These are phyloP conservation scores for Phalanger gymnotis DNA, from an alignment of 2,797 vertebrate species.

Conservation along the genomic window DNA sequence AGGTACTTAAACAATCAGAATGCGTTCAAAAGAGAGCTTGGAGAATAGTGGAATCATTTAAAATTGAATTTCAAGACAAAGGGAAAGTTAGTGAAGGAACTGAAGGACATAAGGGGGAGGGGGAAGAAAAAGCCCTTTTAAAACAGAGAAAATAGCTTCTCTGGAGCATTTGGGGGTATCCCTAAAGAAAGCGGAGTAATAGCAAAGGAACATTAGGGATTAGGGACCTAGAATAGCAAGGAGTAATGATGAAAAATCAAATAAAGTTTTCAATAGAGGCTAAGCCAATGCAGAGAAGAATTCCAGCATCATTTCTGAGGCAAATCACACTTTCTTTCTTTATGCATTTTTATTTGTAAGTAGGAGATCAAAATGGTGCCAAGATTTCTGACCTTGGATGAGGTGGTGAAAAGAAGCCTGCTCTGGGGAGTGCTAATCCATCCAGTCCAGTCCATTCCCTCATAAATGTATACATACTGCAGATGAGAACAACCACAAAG, in stretches of 20 bases:
- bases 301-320: slow-evolving; percentile 41
- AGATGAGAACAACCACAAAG: neutral
- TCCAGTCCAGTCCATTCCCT: neutral
- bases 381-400: slow-evolving; percentile 47
- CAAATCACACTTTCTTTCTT: slow-evolving; percentile 24
- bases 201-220: neutral
- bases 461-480: neutral
- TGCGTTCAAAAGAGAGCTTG: slow-evolving; percentile 14
- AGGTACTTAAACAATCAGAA: neutral
- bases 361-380: neutral
- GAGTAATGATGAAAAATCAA: slow-evolving; percentile 32
- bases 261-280: neutral
- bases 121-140: slow-evolving; percentile 5
- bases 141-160: slow-evolving; percentile 7
- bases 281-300: neutral
- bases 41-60: neutral
- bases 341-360: slow-evolving; percentile 37
- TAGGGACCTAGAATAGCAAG: neutral
- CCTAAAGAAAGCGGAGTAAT: slow-evolving; percentile 1
- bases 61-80: slow-evolving; percentile 17
- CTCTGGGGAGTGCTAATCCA: neutral
- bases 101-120: slow-evolving; percentile 20
- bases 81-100: slow-evolving; percentile 13
- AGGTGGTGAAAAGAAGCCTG: neutral
- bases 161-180: slow-evolving; percentile 3